Evolutionary conservation across 1,140 invertebrate genomes (phyloP).

Genomic region (Apis florea): DNA sequence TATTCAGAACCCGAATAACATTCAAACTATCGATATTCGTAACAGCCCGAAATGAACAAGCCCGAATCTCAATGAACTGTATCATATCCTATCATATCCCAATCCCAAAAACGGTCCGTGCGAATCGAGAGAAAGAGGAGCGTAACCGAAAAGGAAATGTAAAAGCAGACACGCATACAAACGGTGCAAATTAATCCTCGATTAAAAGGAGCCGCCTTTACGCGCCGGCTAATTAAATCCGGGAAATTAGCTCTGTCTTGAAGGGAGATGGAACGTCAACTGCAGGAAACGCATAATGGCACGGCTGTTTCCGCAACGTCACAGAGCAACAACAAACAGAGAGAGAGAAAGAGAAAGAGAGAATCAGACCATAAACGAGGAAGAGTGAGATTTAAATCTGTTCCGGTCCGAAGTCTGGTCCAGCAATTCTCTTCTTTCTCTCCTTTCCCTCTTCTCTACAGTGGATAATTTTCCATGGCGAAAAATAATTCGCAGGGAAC

Average conservation of each 20-base stretch:
- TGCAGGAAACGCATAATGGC: slow-evolving; percentile 39
- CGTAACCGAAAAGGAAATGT: neutral
- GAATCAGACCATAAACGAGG: neutral
- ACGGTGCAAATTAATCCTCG: slow-evolving; percentile 25
- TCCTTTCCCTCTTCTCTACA: too few species aligned
- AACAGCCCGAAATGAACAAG: neutral
- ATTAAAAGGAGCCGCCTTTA: slow-evolving; percentile 41
- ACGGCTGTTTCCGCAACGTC: slow-evolving; percentile 18
- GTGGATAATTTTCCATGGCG: neutral
- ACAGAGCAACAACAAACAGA: neutral
- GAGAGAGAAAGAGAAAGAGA: neutral
- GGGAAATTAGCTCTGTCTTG: slow-evolving; percentile 49
- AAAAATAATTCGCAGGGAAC: slow-evolving; percentile 22
- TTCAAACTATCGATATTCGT: neutral
- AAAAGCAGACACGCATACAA: too few species aligned
- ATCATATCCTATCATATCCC: too few species aligned
- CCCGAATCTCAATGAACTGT: neutral
- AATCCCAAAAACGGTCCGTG: too few species aligned
- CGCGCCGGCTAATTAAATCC: slow-evolving; percentile 54
- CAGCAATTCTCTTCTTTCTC: neutral
- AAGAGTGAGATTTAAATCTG: neutral
- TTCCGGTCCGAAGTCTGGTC: neutral
- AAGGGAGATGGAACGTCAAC: slow-evolving; percentile 43
- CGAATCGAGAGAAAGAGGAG: neutral
- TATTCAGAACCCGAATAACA: neutral